Percentiles rank a stretch among this genome's conserved stretches.
Conservation (phyloP, 2,113 vertebrate genomes). For the Sphyrna mokarran region DNA sequence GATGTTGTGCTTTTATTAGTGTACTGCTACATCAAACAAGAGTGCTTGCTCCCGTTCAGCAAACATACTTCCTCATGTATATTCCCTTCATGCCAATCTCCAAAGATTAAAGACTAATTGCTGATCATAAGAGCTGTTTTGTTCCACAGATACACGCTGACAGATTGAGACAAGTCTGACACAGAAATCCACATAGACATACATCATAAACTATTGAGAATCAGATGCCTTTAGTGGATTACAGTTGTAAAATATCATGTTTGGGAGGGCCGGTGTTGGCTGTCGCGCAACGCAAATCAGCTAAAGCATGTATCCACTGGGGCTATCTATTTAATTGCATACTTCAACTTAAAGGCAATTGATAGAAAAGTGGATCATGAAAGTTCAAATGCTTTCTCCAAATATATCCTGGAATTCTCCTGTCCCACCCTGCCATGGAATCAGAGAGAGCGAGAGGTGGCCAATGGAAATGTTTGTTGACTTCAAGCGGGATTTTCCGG, state of each 20-base stretch:
- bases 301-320: not conserved
- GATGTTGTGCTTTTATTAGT: not conserved
- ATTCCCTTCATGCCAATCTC: constrained; percentile 14
- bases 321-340: not conserved
- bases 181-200: constrained; percentile 22
- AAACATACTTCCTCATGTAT: not conserved
- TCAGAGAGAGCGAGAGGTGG: too few relatives aligned
- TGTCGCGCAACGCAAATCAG: not conserved
- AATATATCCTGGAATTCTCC: too few relatives aligned
- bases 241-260: not conserved
- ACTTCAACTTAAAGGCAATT: not conserved
- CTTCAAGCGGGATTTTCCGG: too few relatives aligned
- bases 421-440: too few relatives aligned
- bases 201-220: constrained; percentile 28
- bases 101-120: constrained; percentile 24
- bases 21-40: not conserved
- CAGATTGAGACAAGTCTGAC: constrained; percentile 18
- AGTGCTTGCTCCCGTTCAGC: not conserved
- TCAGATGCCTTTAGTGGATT: not conserved
- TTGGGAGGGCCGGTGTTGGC: not conserved
- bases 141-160: not conserved
- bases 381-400: not conserved
- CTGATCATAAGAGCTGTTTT: not conserved
- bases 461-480: too few relatives aligned
- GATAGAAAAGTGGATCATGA: not conserved